Percentiles rank a stretch among this genome's conserved stretches.
Evolutionary conservation across 2,797 vertebrate genomes (phyloP).

Genomic region (Pristis pectinata): DNA sequence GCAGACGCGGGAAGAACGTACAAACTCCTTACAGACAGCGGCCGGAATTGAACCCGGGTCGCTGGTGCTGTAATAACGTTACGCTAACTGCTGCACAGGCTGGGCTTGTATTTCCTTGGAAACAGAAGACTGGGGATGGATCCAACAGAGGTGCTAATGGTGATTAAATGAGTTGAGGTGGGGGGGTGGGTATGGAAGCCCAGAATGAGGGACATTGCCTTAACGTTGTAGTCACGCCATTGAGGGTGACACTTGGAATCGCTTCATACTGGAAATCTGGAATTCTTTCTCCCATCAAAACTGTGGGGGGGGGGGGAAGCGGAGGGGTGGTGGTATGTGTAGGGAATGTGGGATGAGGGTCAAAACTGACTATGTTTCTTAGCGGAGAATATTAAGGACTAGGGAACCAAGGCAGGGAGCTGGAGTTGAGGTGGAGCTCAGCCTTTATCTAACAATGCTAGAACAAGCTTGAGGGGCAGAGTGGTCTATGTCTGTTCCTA

Average conservation of each 20-base stretch:
- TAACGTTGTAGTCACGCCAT: not conserved
- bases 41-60: too few species aligned
- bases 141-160: not conserved
- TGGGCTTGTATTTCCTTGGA: not conserved
- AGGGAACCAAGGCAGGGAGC: too few species aligned
- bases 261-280: not conserved
- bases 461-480: not conserved
- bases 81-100: not conserved
- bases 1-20: too few species aligned
- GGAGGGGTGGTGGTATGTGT: too few species aligned
- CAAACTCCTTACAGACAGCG: too few species aligned
- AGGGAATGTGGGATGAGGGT: too few species aligned
- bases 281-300: not conserved
- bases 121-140: not conserved
- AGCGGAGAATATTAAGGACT: not conserved
- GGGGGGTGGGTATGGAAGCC: not conserved
- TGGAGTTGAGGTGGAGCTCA: not conserved
- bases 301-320: not conserved
- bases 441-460: not conserved
- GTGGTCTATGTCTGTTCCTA: not conserved
- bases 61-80: too few species aligned
- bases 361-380: not conserved
- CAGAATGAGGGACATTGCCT: not conserved
- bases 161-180: not conserved
- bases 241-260: not conserved